phyloP scores from a whole-genome alignment of 53 echinoderm and acorn worm species.

The Holothuria scabra region DNA sequence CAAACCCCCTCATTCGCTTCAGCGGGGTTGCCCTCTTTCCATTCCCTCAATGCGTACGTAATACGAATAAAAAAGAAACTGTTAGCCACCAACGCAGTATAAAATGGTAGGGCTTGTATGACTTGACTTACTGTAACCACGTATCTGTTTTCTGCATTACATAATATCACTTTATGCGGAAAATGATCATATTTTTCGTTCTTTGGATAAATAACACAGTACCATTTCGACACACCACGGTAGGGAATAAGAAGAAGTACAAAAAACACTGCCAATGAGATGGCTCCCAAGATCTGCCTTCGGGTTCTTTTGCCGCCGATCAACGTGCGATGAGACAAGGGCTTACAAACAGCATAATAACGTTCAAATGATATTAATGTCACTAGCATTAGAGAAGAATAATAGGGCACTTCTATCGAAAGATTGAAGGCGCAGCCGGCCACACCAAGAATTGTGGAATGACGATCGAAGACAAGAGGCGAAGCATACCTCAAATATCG shows the following conservation, averaged over 20 bases:
- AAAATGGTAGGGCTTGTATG: constrained; percentile 9
- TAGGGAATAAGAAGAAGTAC: background rate
- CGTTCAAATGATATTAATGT: constrained; percentile 3
- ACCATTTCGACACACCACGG: background rate
- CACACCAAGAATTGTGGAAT: background rate
- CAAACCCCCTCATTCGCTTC: too few species aligned
- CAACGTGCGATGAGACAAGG: background rate
- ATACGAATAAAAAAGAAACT: constrained; percentile 5
- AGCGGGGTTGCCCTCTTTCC: background rate
- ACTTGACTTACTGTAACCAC: background rate
- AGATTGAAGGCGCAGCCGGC: background rate
- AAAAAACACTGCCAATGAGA: background rate
- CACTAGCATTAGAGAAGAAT: background rate
- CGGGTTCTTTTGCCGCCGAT: background rate
- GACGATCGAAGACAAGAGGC: background rate
- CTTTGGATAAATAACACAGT: background rate
- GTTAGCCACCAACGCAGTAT: background rate
- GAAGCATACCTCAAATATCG: background rate
- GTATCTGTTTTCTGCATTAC: background rate
- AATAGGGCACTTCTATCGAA: background rate
- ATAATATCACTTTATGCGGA: background rate
- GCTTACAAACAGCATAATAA: constrained; percentile 21
- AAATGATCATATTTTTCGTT: background rate
- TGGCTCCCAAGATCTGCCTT: background rate
- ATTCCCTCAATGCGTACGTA: background rate